Conservation (phyloP, 2,113 vertebrate genomes). For the Cygnus buccinator region DNA sequence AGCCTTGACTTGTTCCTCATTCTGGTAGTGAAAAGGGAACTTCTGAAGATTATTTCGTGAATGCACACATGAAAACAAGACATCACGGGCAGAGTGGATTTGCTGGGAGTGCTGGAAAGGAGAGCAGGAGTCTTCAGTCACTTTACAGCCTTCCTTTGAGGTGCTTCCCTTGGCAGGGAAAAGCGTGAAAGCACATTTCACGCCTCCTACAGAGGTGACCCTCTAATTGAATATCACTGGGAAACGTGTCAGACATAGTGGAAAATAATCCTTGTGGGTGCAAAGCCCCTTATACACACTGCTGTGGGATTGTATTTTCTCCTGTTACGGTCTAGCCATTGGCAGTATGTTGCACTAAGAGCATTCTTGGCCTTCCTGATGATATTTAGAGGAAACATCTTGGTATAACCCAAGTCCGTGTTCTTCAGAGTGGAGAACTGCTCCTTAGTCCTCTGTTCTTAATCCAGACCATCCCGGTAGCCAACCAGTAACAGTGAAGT, state of each 20-base stretch:
- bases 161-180: conserved; percentile 25
- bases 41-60: neutral
- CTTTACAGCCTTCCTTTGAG: conserved; percentile 48
- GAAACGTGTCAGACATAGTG: conserved; percentile 51
- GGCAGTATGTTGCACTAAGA: neutral
- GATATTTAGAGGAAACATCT: neutral
- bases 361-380: neutral
- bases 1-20: neutral
- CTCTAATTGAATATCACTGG: conserved; percentile 59
- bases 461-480: neutral
- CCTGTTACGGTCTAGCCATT: neutral
- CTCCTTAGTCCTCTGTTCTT: neutral
- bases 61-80: neutral
- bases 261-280: conserved; percentile 31
- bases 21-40: neutral
- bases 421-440: neutral
- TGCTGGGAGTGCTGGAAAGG: conserved; percentile 25
- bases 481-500: neutral
- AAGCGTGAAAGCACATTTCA: conserved; percentile 17
- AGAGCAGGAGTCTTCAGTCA: conserved; percentile 44
- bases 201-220: neutral
- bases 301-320: conserved; percentile 7
- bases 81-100: neutral
- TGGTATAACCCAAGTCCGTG: neutral
- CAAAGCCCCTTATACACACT: neutral